Conservation (phyloP, 2,113 vertebrate species). For the Strigops habroptila region DNA sequence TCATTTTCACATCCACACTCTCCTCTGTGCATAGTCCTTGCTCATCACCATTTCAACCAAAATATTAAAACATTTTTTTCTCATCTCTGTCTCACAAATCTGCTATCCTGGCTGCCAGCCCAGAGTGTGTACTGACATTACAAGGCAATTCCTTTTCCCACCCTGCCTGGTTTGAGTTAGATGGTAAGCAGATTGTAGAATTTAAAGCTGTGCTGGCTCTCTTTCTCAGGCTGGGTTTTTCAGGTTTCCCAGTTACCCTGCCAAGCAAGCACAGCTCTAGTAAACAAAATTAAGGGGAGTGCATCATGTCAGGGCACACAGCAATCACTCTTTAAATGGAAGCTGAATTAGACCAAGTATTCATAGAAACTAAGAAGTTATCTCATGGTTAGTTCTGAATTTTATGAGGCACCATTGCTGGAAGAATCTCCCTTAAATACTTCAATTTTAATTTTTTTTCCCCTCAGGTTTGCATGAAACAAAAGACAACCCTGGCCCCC, state of each 20-base stretch:
- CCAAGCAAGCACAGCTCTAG: background rate
- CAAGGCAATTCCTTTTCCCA: background rate
- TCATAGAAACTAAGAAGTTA: background rate
- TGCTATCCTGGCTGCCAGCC: background rate
- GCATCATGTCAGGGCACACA: background rate
- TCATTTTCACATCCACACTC: background rate
- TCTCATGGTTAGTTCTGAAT: background rate
- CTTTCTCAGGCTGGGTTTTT: background rate
- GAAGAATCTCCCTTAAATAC: background rate
- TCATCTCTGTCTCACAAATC: background rate
- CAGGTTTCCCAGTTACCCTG: background rate
- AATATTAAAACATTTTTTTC: background rate
- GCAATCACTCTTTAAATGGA: background rate
- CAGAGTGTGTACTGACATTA: background rate
- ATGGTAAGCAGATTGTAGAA: background rate
- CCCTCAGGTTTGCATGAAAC: background rate
- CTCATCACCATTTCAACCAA: background rate
- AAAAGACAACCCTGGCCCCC: rapidly evolving
- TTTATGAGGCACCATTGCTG: background rate
- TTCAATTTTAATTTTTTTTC: background rate
- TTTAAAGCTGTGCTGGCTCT: background rate
- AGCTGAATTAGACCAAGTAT: background rate
- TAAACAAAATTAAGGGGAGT: background rate
- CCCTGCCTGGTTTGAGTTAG: background rate
- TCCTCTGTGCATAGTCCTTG: background rate